These are phyloP conservation scores for Sylvia borin DNA, from an alignment of 2,797 vertebrate genomes.

Conservation along the genomic window DNA sequence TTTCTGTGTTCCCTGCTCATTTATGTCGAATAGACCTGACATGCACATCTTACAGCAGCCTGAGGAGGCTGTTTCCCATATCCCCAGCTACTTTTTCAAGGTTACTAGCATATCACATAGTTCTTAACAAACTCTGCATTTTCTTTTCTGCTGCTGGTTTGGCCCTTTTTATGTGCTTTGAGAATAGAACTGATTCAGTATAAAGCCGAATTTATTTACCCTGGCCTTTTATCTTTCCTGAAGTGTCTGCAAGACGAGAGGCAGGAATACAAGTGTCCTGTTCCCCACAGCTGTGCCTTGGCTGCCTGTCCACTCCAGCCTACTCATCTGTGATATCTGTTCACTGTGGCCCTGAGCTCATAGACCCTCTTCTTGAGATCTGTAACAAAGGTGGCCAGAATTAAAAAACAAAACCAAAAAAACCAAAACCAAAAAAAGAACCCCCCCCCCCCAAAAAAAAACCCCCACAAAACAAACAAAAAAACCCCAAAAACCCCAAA, in stretches of 20 bases:
- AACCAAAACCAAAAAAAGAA: too few relatives aligned
- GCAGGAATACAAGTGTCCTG: not conserved
- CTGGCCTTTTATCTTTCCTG: not conserved
- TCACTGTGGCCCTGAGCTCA: not conserved
- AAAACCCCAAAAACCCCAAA: too few relatives aligned
- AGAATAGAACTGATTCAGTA: not conserved
- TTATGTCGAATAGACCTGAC: not conserved
- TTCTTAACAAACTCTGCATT: not conserved
- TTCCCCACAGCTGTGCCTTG: not conserved
- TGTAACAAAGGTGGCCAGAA: not conserved
- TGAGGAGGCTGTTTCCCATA: not conserved
- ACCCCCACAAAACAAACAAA: not conserved
- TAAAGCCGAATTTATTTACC: not conserved
- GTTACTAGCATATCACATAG: not conserved
- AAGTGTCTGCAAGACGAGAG: not conserved
- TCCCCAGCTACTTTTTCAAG: not conserved
- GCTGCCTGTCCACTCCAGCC: not conserved
- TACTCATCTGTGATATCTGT: not conserved
- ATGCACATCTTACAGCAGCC: not conserved
- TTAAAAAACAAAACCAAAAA: not conserved
- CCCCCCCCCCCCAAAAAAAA: too few relatives aligned
- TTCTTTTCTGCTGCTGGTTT: not conserved
- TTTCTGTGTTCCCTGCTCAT: not conserved
- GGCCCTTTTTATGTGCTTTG: not conserved
- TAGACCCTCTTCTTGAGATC: not conserved